These are phyloP conservation scores for Micropoecilia bifurca DNA, from an alignment of 2,797 vertebrate genomes.

Conservation along the genomic window DNA sequence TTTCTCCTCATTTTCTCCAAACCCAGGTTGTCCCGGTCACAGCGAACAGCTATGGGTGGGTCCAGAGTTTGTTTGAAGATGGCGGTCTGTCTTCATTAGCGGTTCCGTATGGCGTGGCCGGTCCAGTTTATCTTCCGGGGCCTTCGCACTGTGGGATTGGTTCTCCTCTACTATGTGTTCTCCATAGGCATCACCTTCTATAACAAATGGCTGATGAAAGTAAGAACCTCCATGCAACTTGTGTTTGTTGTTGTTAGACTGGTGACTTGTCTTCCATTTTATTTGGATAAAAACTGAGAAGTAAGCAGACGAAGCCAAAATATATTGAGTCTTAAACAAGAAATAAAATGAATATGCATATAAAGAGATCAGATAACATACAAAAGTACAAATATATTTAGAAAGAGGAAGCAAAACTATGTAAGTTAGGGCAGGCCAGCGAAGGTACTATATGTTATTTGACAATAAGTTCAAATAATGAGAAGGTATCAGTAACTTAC, in stretches of 20 bases:
- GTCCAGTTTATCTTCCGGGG: conserved; percentile 80
- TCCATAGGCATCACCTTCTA: conserved; percentile 97
- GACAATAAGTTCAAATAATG: background rate
- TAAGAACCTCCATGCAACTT: conserved; percentile 44
- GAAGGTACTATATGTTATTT: background rate
- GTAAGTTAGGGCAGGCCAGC: no score
- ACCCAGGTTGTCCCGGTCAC: background rate
- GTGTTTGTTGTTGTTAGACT: background rate
- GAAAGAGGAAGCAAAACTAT: background rate
- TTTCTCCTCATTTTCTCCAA: background rate
- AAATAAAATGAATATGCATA: background rate
- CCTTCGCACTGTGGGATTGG: conserved; percentile 81
- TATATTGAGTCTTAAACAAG: background rate
- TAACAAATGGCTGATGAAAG: conserved; percentile 96
- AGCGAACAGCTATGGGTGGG: background rate
- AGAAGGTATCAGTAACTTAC: no score
- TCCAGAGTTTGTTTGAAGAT: conserved; percentile 19
- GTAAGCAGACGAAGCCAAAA: background rate
- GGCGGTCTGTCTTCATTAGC: conserved; percentile 34
- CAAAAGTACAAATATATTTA: background rate
- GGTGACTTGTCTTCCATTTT: background rate
- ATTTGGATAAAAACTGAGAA: background rate
- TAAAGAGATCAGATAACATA: background rate
- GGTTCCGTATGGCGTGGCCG: conserved; percentile 70
- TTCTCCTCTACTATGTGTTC: conserved; percentile 90